A percentile compares a stretch with the other conserved stretches of the same genome.
Conservation (phyloP, 2,888 invertebrate species). For the Odiellus spinosus region DNA sequence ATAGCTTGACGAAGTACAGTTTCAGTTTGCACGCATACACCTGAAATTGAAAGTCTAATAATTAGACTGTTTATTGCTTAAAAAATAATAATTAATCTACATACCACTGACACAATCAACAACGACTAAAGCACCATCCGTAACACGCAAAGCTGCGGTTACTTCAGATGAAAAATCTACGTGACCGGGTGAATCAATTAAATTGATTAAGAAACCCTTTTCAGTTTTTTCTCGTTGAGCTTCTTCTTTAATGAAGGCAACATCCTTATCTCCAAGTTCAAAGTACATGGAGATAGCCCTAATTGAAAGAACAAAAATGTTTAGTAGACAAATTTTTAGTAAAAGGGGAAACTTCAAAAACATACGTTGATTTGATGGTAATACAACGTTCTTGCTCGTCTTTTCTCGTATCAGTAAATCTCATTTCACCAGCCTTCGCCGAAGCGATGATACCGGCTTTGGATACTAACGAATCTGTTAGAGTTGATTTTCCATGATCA, state of each 20-base stretch:
- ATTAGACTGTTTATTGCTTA: too few species aligned
- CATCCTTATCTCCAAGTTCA: slow-evolving; percentile 85
- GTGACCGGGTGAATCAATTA: slow-evolving; percentile 99
- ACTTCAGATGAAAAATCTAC: slow-evolving; percentile 99
- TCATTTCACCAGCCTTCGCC: slow-evolving; percentile 94
- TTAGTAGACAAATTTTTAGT: neutral
- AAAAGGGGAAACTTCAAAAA: slow-evolving; percentile 23
- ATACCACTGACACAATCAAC: slow-evolving; percentile 98
- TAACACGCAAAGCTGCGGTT: slow-evolving; percentile 98
- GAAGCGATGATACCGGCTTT: slow-evolving; percentile 99
- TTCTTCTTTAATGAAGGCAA: slow-evolving; percentile 74
- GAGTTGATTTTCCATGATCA: slow-evolving; percentile 98
- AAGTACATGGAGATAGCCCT: slow-evolving; percentile 99
- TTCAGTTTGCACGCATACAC: slow-evolving; percentile 99
- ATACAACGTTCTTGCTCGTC: slow-evolving; percentile 99
- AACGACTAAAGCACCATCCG: slow-evolving; percentile 98
- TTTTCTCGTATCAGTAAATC: slow-evolving; percentile 98
- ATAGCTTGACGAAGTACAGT: slow-evolving; percentile 99
- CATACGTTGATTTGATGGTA: slow-evolving; percentile 99
- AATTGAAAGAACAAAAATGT: slow-evolving; percentile 24
- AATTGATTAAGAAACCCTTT: slow-evolving; percentile 96
- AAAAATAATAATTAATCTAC: slow-evolving; percentile 22
- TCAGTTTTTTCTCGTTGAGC: slow-evolving; percentile 79
- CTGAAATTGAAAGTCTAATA: slow-evolving; percentile 35
- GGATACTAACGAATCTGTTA: slow-evolving; percentile 97